Base-by-base conservation (phyloP, 2,113 vertebrate genomes). In the Xenus cinereus region DNA sequence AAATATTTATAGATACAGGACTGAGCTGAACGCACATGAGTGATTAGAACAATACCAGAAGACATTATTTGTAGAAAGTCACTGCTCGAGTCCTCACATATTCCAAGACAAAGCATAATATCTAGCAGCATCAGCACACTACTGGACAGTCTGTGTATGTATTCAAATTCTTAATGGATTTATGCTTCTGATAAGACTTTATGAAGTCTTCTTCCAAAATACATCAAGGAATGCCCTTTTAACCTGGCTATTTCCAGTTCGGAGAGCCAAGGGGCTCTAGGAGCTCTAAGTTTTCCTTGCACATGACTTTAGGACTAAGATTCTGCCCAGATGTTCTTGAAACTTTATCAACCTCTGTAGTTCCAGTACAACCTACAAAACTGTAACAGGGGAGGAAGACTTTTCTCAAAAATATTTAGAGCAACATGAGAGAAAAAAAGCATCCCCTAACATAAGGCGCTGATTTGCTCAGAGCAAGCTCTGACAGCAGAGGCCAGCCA, bases 1-100 rank as follows among this genome's bases (percentile, higher is more conserved):
- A 89, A 95, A 96, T 93, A 95, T 95, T 97, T 95, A 95, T 96
- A 87, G 94, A 83, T 83, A 50, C 89, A 76, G 86, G 77, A 76
- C 86, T 73, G 32, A 92, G 86, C 84, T 91, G 91, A 87, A 91
- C 5, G 11, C 90, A 93, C 95, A 96, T 50, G 87, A 91, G 63
- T 0, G 37, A 84, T 94, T 79, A 92, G 78, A 76, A 92, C 84
- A 87, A 76, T 59, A 54, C 48, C 0, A 33, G 54, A 50, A 79
- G 62, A 79, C 37, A 9, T 89, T 68, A 82, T 69, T 87, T 89
- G 84, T 57, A 91, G 69, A 75, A 95, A 93, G 90, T 87, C 84
- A 77, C 77, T 76, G 89, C 84, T 53, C 86, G 35, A 76, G 89
- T 84, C 91, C 89, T 91, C 54, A 23, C 9, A 2, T 48, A 17